Percentiles rank a stretch among this genome's conserved stretches.
Evolutionary conservation across 2,113 vertebrate species (phyloP).

Genomic region (Albula glossodonta): DNA sequence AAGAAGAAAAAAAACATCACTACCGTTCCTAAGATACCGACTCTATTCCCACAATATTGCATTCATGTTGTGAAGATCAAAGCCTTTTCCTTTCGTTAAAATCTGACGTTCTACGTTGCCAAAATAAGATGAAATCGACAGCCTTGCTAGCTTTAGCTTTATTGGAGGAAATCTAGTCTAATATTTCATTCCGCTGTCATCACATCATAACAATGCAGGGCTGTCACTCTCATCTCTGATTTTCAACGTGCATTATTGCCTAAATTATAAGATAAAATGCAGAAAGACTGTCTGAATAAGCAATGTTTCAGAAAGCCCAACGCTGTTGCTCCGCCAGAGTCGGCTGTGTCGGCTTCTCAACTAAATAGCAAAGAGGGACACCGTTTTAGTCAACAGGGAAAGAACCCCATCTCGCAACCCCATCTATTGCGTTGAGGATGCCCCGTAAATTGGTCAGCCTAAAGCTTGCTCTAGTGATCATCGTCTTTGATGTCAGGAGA

Average conservation of each 20-base stretch:
- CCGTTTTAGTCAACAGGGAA: neutral
- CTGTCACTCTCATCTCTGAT: neutral
- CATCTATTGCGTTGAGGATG: neutral
- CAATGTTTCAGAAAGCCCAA: constrained; percentile 12
- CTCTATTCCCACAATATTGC: neutral
- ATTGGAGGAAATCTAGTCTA: neutral
- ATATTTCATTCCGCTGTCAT: neutral
- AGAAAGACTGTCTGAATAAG: neutral
- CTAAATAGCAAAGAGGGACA: neutral
- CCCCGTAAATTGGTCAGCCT: neutral
- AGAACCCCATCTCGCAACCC: neutral
- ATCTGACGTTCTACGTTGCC: neutral
- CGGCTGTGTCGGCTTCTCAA: constrained; percentile 15
- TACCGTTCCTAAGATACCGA: constrained; percentile 10
- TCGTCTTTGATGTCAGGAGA: neutral
- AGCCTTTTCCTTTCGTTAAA: neutral
- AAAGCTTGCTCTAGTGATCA: neutral
- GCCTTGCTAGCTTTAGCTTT: neutral
- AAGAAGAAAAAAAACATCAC: constrained; percentile 4
- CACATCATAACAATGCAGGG: neutral
- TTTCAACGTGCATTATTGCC: neutral
- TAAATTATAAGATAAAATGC: neutral
- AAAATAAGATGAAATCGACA: neutral
- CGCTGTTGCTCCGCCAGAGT: constrained; percentile 24
- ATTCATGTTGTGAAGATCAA: neutral